Percentiles rank a stretch among this genome's conserved stretches.
These are phyloP conservation scores for Parotocinclus haroldoi DNA, from an alignment of 2,797 vertebrate genomes.

Conservation along the genomic window DNA sequence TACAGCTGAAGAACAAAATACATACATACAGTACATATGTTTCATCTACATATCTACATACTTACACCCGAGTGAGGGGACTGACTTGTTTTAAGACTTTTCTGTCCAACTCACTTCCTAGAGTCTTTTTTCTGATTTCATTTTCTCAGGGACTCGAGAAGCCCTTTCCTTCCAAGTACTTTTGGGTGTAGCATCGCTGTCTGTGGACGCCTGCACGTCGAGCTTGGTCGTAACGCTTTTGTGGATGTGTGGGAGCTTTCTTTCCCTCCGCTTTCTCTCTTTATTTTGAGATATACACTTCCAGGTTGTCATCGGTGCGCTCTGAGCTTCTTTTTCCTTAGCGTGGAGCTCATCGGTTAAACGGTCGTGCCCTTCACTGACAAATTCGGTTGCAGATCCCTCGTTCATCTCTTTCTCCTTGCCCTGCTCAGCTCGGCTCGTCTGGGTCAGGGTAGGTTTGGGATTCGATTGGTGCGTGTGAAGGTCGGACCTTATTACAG, in stretches of 20 bases:
- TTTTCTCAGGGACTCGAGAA: constrained; percentile 18
- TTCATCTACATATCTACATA: constrained; percentile 39
- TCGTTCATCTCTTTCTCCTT: constrained; percentile 3
- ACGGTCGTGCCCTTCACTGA: constrained; percentile 1
- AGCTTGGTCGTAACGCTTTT: constrained; percentile 8
- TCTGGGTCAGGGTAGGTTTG: constrained; percentile 35
- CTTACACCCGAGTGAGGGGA: not conserved
- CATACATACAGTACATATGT: constrained; percentile 30
- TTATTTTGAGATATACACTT: constrained; percentile 43
- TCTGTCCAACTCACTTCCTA: constrained; percentile 7
- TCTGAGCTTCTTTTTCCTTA: constrained; percentile 10
- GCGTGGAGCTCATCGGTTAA: not conserved
- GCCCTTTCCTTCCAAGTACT: constrained; percentile 36
- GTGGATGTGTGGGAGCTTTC: constrained; percentile 12
- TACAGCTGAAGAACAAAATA: constrained; percentile 31
- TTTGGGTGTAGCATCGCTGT: constrained; percentile 7
- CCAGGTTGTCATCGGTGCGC: constrained; percentile 40
- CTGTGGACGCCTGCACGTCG: not conserved
- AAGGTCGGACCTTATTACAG: constrained; percentile 58
- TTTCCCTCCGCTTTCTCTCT: constrained; percentile 29
- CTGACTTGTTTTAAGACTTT: not conserved
- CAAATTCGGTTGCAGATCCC: not conserved
- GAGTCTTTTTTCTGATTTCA: constrained; percentile 1
- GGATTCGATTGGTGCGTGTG: constrained; percentile 60
- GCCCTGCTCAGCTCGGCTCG: not conserved